A percentile compares a stretch with the other conserved stretches of the same genome.
These are phyloP conservation scores for Clistopyga incitator DNA, from an alignment of 2,888 invertebrate species.

Conservation along the genomic window DNA sequence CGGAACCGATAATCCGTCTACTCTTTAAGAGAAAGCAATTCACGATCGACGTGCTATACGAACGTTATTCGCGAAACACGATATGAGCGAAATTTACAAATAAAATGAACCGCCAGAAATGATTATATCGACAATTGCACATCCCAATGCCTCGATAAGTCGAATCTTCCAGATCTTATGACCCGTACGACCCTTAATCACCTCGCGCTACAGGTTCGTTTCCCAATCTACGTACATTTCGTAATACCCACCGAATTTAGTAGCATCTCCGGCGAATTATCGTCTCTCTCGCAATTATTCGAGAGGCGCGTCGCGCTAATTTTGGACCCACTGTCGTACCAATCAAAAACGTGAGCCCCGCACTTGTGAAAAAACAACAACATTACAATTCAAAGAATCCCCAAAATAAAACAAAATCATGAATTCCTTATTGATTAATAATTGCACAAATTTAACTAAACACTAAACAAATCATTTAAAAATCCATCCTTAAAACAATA, in stretches of 20 bases:
- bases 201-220: background rate
- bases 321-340: conserved; percentile 17
- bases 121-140: background rate
- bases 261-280: background rate
- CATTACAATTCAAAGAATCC: no score
- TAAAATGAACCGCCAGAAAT: conserved; percentile 22
- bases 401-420: no score
- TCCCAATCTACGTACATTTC: background rate
- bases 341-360: background rate
- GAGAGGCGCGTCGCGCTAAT: background rate
- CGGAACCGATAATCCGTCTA: background rate
- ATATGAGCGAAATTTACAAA: conserved; percentile 34
- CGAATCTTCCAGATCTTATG: background rate
- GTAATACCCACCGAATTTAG: background rate
- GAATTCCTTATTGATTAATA: no score
- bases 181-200: background rate
- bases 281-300: conserved; percentile 7
- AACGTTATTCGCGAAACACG: conserved; percentile 16
- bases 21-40: background rate
- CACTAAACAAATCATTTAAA: no score
- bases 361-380: background rate
- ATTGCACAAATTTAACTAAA: no score
- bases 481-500: no score
- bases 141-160: background rate
- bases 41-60: background rate